Percentiles rank a stretch among this genome's conserved stretches.
These are phyloP conservation scores for Apantesis nais DNA, from an alignment of 2,888 invertebrate genomes.

Conservation along the genomic window DNA sequence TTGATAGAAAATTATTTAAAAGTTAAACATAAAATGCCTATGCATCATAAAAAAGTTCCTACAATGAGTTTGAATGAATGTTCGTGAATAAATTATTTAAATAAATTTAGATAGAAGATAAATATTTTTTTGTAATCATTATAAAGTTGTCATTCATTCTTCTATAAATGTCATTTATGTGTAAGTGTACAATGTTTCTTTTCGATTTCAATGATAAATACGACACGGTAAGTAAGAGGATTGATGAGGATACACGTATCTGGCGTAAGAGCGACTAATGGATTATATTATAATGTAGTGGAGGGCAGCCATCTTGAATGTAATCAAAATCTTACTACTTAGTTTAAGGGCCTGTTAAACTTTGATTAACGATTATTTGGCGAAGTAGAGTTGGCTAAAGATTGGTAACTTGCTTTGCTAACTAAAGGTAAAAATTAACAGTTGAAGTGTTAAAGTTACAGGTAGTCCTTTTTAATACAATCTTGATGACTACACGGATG, in stretches of 20 bases:
- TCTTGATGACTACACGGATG: no score
- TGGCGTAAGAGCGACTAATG: constrained; percentile 5
- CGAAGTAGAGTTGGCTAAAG: not conserved
- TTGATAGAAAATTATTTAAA: not conserved
- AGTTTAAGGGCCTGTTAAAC: not conserved
- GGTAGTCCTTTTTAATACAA: not conserved
- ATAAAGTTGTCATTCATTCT: not conserved
- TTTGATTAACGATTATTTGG: constrained; percentile 1
- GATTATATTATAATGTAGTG: constrained; percentile 11
- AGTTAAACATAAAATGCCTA: not conserved
- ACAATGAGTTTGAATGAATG: not conserved
- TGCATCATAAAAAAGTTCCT: not conserved
- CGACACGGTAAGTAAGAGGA: constrained; percentile 5
- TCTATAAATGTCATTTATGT: not conserved
- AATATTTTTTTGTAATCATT: not conserved
- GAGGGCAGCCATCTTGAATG: not conserved
- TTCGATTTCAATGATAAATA: not conserved
- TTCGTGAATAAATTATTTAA: not conserved
- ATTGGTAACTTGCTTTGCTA: not conserved
- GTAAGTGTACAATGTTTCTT: not conserved
- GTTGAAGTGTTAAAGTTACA: not conserved
- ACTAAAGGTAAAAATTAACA: not conserved
- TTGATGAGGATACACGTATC: constrained; percentile 10
- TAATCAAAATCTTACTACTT: constrained; percentile 12
- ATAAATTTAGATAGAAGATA: not conserved